Percentiles rank a stretch among this genome's conserved stretches.
Conservation (phyloP, 1,140 invertebrate genomes). For the Arion vulgaris region DNA sequence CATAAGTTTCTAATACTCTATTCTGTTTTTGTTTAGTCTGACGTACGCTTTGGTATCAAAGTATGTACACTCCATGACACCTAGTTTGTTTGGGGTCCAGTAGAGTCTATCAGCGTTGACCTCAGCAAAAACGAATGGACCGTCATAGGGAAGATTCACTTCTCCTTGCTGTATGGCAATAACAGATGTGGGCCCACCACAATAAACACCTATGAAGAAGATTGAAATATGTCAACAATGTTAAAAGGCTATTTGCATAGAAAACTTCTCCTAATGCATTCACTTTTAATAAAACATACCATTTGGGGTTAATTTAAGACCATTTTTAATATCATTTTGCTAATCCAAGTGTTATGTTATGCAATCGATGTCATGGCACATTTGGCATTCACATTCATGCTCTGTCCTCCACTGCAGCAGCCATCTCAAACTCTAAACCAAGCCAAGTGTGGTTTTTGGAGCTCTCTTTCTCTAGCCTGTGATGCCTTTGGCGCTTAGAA, state of each 20-base stretch:
- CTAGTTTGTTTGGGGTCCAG: slow-evolving; percentile 59
- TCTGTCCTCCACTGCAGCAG: no score
- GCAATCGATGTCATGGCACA: no score
- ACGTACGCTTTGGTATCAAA: slow-evolving; percentile 52
- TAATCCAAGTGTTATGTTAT: no score
- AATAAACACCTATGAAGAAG: slow-evolving; percentile 73
- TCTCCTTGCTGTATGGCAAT: slow-evolving; percentile 82
- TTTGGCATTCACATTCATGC: no score
- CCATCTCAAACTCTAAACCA: no score
- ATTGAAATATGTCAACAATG: background rate
- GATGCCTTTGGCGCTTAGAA: no score
- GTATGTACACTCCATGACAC: slow-evolving; percentile 49
- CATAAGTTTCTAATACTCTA: no score
- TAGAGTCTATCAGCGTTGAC: slow-evolving; percentile 84
- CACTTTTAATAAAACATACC: background rate
- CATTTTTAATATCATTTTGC: no score
- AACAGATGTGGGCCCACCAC: slow-evolving; percentile 79
- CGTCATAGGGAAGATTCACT: slow-evolving; percentile 81
- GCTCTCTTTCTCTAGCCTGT: no score
- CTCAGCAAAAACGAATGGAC: slow-evolving; percentile 83
- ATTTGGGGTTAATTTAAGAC: no score
- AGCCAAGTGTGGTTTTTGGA: no score
- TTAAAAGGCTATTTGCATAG: background rate
- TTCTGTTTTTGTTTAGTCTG: no score
- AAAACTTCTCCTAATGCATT: background rate